Conservation (phyloP, 1,140 invertebrate genomes). For the Papilio xuthus region DNA sequence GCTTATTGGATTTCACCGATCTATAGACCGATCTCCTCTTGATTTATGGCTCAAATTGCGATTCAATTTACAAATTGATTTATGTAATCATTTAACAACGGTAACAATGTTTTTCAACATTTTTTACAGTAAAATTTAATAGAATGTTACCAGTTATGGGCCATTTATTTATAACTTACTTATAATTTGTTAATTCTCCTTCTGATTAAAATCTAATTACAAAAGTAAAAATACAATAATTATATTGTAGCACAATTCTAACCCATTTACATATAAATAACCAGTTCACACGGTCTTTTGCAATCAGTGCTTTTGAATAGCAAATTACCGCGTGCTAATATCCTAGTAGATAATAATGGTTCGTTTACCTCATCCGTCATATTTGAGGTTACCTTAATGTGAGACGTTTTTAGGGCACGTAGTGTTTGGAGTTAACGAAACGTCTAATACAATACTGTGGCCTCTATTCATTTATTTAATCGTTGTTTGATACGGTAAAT, state of each 20-base stretch:
- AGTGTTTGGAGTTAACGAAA: slow-evolving; percentile 7
- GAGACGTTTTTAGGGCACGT: slow-evolving; percentile 15
- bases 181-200: too few species aligned
- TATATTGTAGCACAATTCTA: neutral
- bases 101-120: neutral
- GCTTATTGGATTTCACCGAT: slow-evolving; percentile 9
- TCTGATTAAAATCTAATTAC: too few species aligned
- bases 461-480: slow-evolving; percentile 15
- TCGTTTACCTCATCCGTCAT: slow-evolving; percentile 23
- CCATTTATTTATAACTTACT: too few species aligned
- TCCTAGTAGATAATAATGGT: slow-evolving; percentile 1
- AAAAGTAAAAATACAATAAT: neutral
- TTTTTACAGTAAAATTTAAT: neutral
- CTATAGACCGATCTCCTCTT: slow-evolving; percentile 14
- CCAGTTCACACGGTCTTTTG: neutral
- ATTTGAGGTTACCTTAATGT: slow-evolving; percentile 21
- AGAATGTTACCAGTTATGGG: neutral
- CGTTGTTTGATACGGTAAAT: neutral
- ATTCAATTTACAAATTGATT: slow-evolving; percentile 17
- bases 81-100: neutral
- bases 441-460: slow-evolving; percentile 14
- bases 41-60: slow-evolving; percentile 13
- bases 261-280: slow-evolving; percentile 4
- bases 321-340: neutral
- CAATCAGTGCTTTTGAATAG: neutral